Conservation (phyloP, 1,140 invertebrate species). For the Ylistrum balloti region DNA sequence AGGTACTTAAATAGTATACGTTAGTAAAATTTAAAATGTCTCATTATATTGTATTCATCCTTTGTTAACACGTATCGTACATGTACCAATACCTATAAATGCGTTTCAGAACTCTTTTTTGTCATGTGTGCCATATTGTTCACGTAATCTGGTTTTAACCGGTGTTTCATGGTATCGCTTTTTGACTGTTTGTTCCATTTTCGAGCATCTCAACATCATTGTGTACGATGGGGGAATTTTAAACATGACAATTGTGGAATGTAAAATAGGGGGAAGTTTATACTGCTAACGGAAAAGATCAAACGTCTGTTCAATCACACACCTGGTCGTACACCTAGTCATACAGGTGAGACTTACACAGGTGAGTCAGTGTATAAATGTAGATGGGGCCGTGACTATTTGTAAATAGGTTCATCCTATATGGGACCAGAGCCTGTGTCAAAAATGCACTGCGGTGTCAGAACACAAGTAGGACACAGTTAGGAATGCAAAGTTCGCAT, state of each 20-base stretch:
- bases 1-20: too few relatives aligned
- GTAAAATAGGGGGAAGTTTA: not conserved
- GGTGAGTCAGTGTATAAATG: not conserved
- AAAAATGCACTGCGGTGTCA: too few relatives aligned
- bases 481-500: too few relatives aligned
- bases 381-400: not conserved
- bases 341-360: not conserved
- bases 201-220: not conserved
- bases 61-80: too few relatives aligned
- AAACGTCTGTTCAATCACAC: not conserved
- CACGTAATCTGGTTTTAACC: not conserved
- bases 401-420: not conserved
- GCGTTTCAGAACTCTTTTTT: not conserved
- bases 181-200: not conserved
- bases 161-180: not conserved
- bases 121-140: not conserved
- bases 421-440: not conserved
- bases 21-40: too few relatives aligned
- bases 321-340: not conserved
- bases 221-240: not conserved
- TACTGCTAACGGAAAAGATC: not conserved
- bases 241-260: not conserved
- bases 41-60: too few relatives aligned
- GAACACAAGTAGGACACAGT: too few relatives aligned
- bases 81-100: too few relatives aligned